Base-by-base conservation (phyloP, 2,888 invertebrate genomes). In the Carterocephalus palaemon region DNA sequence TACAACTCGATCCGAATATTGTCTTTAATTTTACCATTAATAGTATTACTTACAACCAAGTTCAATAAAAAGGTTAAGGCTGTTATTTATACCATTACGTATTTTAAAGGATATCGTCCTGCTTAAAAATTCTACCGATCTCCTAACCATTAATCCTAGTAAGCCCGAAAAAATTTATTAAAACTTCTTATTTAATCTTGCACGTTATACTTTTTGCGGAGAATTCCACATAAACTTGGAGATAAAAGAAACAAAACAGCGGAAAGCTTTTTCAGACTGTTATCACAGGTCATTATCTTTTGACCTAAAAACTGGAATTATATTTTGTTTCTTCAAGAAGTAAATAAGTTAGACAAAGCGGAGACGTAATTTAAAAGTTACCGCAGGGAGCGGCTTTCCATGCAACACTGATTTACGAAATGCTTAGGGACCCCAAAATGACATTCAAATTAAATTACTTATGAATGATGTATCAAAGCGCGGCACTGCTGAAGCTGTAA, bases 221-320 rank as follows among this genome's bases (percentile, higher is more conserved):
- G 67, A 77, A 80, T 75, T 80, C 81, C 67, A 75, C 71, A 71
- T 64, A 77, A 81, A 82, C 76, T 83, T 72, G 62, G 66, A 76
- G 80, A 82, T 80, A 83, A 81, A 82, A 75, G 78, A 80, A 84
- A 81, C 81, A 82, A 82, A 85, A 83, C 84, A 85, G 77, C 82
- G 83, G 83, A 85, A 84, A 85, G 84, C 85, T 85, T 84, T 83
- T 76, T 79, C 81, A 76, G 75, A 70, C 77, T 79, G 75, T 82
- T 84, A 84, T 83, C 83, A 84, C 81, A 83, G 76, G 71, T 80
- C 79, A 83, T 84, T 85, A 85, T 82, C 82, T 80, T 69, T 75
- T 82, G 84, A 84, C 81, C 83, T 84, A 78, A 78, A 81, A 83
- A 79, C 73, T 78, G 73, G 79, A 81, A 84, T 84, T 80, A 83